Evolutionary conservation across 2,113 vertebrate genomes (phyloP).

Genomic region (Colius striatus): DNA sequence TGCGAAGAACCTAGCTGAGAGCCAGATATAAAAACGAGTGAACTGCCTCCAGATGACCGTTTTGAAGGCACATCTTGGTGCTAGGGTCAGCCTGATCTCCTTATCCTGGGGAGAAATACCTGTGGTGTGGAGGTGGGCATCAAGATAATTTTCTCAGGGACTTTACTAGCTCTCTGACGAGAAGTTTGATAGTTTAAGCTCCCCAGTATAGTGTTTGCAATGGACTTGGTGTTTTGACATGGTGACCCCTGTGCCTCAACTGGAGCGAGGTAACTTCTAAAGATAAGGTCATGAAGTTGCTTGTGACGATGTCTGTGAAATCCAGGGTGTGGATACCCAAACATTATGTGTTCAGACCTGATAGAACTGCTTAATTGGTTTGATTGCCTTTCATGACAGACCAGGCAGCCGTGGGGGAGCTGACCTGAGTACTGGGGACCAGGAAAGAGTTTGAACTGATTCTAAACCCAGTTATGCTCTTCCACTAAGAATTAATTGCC

Average conservation of each 20-base stretch:
- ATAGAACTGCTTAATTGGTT: neutral
- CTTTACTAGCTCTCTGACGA: neutral
- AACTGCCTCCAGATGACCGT: neutral
- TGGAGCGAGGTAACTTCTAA: neutral
- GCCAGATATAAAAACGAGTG: neutral
- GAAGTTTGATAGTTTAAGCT: neutral
- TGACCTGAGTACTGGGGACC: neutral
- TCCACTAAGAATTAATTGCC: neutral
- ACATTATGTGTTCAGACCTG: neutral
- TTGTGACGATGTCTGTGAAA: neutral
- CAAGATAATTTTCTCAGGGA: neutral
- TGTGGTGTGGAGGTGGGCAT: neutral
- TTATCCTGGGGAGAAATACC: neutral
- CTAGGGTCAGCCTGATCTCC: neutral
- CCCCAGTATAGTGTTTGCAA: neutral
- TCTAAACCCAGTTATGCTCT: neutral
- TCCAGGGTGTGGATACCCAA: neutral
- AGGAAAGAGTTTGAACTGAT: neutral
- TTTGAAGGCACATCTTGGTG: neutral
- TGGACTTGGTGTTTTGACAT: neutral
- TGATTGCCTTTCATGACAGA: neutral
- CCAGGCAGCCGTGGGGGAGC: neutral
- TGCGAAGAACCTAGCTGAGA: constrained; percentile 59
- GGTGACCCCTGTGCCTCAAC: neutral
- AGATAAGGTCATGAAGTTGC: neutral